phyloP scores from a whole-genome alignment of 2,888 invertebrate species.

The Orthonevra nobilis region DNA sequence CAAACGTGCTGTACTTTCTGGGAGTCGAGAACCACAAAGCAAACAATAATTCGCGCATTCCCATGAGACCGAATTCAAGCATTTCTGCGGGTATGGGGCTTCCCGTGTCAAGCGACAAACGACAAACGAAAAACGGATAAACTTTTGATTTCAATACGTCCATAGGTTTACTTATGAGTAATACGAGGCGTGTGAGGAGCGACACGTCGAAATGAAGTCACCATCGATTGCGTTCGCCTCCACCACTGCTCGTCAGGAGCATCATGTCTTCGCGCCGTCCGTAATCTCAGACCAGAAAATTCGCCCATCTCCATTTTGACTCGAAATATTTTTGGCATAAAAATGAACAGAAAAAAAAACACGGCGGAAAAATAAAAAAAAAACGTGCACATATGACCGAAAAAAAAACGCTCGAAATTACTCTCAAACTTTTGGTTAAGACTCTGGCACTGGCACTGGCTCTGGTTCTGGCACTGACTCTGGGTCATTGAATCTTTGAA shows the following conservation, averaged over 20 bases:
- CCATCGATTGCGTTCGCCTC: too few relatives aligned
- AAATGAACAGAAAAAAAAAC: conserved; percentile 17
- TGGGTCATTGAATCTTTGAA: conserved; percentile 68
- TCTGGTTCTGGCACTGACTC: too few relatives aligned
- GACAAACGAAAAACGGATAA: conserved; percentile 7
- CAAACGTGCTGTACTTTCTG: conserved; percentile 58
- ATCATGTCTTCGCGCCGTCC: too few relatives aligned
- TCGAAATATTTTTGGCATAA: conserved; percentile 39
- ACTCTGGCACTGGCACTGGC: too few relatives aligned
- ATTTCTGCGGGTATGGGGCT: conserved; percentile 23
- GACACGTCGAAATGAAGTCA: conserved; percentile 54
- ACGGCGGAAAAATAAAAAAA: background rate
- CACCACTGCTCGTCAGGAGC: too few relatives aligned
- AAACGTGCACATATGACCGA: conserved; percentile 49
- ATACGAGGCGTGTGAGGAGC: conserved; percentile 17
- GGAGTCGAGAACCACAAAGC: background rate
- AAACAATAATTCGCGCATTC: conserved; percentile 37
- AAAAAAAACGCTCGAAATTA: conserved; percentile 37
- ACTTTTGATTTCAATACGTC: conserved; percentile 67
- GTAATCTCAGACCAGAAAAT: too few relatives aligned
- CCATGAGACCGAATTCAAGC: conserved; percentile 51
- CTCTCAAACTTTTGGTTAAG: too few relatives aligned
- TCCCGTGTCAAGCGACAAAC: conserved; percentile 16
- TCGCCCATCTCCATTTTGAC: conserved; percentile 24
- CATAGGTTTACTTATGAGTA: conserved; percentile 58